Evolutionary conservation across 2,888 invertebrate species (phyloP), one percentile per base, ranked within the genome.

Genomic region (Noctua pronuba): DNA sequence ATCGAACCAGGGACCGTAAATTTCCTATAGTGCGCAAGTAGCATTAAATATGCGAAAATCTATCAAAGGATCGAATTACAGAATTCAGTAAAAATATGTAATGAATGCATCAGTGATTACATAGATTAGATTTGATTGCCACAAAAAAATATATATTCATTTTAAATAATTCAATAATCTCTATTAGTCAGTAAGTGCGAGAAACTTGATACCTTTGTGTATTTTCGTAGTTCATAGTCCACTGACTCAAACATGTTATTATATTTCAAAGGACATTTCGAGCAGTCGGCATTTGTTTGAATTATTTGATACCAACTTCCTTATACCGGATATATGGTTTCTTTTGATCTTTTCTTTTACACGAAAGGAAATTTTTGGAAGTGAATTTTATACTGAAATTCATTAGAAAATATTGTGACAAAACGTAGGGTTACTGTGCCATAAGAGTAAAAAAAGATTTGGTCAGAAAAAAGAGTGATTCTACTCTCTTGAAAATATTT

Each of bases 261-360:
- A 73, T 46, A 70, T 74, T 84, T 74, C 62, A 35, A 79, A 79
- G 74, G 74, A 84, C 62, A 66, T 73, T 84, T 16, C 41, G 5
- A 67, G 38, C 41, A n/a, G 69, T 71, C 74, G 67, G 74, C 44
- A 73, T 24, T 70, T 75, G 81, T 68, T 80, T 69, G 46, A 69
- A 55, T 24, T 41, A 75, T 71, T 81, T 69, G 64, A 85, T 84
- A 74, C 52, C 24, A 11, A 74, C 82, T 75, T 75, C 79, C 58
- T 35, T 81, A 73, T 0, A 55, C 10, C 2, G 70, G 10, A 35
- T 78, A 24, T 60, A 35, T 3, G 16, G 73, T 65, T 72, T 65
- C 46, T 31, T 65, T 73, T 46, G 11, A 55, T 49, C 2, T 52
- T 62, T 62, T 64, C 21, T 79, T 31, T 31, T 7, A 28, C 49